Evolutionary conservation across 2,113 vertebrate species (phyloP).

Genomic region (Salvelinus namaycush): DNA sequence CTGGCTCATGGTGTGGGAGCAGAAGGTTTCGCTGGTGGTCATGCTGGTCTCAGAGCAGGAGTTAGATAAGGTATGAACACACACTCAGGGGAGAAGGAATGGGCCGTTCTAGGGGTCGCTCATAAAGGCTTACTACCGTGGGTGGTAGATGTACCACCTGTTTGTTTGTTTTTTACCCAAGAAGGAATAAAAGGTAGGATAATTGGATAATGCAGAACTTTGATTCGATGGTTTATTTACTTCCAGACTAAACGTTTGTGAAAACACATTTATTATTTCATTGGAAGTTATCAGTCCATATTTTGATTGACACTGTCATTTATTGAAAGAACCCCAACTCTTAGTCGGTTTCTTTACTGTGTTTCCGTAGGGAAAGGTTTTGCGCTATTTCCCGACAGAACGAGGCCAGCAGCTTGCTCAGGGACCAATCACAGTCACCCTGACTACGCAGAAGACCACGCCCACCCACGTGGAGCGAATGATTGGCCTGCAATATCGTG

Average conservation of each 20-base stretch:
- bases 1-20: constrained; percentile 97
- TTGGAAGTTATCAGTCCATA: too few species aligned
- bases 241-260: not conserved
- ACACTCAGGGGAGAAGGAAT: too few species aligned
- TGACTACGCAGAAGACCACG: constrained; percentile 82
- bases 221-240: too few species aligned
- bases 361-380: constrained; percentile 83
- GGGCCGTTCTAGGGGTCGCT: too few species aligned
- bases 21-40: constrained; percentile 90
- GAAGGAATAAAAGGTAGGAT: too few species aligned
- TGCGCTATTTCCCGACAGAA: constrained; percentile 88
- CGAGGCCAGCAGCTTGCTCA: constrained; percentile 88
- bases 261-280: not conserved
- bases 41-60: constrained; percentile 96
- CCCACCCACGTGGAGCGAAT: constrained; percentile 91
- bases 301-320: not conserved
- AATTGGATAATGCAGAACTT: not conserved
- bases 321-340: not conserved
- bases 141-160: too few species aligned
- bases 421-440: constrained; percentile 82
- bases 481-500: constrained; percentile 88
- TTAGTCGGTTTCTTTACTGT: not conserved
- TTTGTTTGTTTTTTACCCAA: too few species aligned
- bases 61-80: constrained; percentile 85
- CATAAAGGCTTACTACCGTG: too few species aligned